These are phyloP conservation scores for Sepiola atlantica DNA, from an alignment of 2,888 invertebrate genomes.

Conservation along the genomic window DNA sequence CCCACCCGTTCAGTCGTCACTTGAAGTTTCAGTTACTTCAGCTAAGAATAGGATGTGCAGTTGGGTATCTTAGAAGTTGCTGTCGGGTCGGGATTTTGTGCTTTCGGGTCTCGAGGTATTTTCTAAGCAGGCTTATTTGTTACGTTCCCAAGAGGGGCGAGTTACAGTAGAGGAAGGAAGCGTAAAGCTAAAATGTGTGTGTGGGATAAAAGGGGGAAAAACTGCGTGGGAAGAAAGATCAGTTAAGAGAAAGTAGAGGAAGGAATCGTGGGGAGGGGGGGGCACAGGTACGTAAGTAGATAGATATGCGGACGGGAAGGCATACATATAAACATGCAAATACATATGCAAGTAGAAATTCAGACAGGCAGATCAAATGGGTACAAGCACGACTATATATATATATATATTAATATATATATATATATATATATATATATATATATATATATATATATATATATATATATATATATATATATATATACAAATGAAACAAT, in stretches of 20 bases:
- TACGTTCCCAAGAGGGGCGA: background rate
- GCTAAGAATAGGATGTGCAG: slow-evolving; percentile 32
- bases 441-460: too few relatives aligned
- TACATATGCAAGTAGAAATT: too few relatives aligned
- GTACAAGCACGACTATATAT: too few relatives aligned
- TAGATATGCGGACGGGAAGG: too few relatives aligned
- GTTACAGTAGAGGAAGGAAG: background rate
- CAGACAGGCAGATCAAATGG: too few relatives aligned
- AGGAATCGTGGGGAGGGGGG: background rate
- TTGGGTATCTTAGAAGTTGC: background rate
- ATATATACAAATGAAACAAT: too few relatives aligned
- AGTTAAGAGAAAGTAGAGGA: background rate
- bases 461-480: too few relatives aligned
- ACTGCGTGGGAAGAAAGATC: background rate
- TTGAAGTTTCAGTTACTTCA: background rate
- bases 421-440: too few relatives aligned
- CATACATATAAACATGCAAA: too few relatives aligned
- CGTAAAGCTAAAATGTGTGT: background rate
- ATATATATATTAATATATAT: too few relatives aligned
- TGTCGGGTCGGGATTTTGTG: background rate
- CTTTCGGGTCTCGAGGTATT: background rate
- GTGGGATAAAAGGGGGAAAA: background rate
- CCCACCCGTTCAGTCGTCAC: background rate
- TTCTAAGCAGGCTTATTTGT: background rate
- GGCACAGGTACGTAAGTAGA: too few relatives aligned